Evolutionary conservation across 1,140 invertebrate species (phyloP), one percentile per base, ranked within the genome.

Genomic region (Macrobrachium nipponense): DNA sequence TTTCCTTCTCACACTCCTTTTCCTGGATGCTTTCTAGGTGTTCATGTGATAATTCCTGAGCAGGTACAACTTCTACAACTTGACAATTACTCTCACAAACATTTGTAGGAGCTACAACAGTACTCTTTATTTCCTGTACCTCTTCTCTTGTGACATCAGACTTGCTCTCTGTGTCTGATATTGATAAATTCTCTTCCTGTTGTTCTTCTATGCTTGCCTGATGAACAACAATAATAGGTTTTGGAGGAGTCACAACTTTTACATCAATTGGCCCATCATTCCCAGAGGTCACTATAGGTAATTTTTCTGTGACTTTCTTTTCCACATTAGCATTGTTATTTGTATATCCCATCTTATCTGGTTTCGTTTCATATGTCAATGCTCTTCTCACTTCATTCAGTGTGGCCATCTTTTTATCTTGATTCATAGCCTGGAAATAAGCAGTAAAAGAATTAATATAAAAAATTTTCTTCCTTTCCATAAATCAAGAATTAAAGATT

Each of bases 301-400:
- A 36, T 23, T 80, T 80, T 18, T 86, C 77, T 11, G 36, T 60
- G 12, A 27, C 23, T 76, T 85, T 86, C 72, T 87, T 64, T 61
- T 73, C 76, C 20, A 27, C 59, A 17, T 72, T 68, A 18, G 60
- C 23, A 61, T 18, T 64, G n/a, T 76, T 80, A 60, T 82, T 83
- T 87, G 61, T 86, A 80, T 87, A 87, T 80, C 81, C 88, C 80
- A 59, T 88, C 86, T 43, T 88, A 58, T 87, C 89, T 82, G 18
- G 87, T 88, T 83, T 89, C 85, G 73, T 85, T 27, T 59, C 89
- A 87, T 84, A 90, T 86, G 70, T 90, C 62, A 85, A 73, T 14
- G 87, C 79, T 76, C 82, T 68, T 72, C 82, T 77, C 51, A 80
- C 81, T 59, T 83, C 87, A 87, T 72, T 81, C 36, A 84, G 20